These are phyloP conservation scores for Chromoteleia sp. DNA, from an alignment of 2,888 invertebrate species.

Conservation along the genomic window DNA sequence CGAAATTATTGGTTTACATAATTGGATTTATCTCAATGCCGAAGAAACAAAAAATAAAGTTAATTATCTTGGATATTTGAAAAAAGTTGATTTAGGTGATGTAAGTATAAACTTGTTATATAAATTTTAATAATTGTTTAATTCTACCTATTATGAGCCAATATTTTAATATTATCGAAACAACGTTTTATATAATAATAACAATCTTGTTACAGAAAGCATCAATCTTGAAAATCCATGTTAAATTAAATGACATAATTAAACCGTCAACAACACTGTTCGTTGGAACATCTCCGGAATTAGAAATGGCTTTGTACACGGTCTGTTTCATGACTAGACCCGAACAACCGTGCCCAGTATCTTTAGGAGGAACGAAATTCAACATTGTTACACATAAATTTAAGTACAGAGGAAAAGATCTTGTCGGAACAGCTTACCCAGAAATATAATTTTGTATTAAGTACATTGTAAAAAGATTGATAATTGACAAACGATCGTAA, in stretches of 20 bases:
- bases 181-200: too few relatives aligned
- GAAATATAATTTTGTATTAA: slow-evolving; percentile 89
- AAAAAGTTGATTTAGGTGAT: slow-evolving; percentile 89
- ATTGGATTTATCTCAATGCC: slow-evolving; percentile 94
- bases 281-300: slow-evolving; percentile 94
- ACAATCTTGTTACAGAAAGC: slow-evolving; percentile 88
- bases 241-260: slow-evolving; percentile 89
- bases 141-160: too few relatives aligned
- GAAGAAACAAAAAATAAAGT: slow-evolving; percentile 90
- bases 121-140: too few relatives aligned
- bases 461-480: too few relatives aligned
- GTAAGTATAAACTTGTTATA: slow-evolving; percentile 85
- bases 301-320: slow-evolving; percentile 95
- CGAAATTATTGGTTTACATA: slow-evolving; percentile 93
- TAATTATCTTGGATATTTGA: slow-evolving; percentile 93
- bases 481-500: slow-evolving; percentile 2
- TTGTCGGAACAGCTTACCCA: slow-evolving; percentile 93
- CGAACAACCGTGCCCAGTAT: slow-evolving; percentile 90
- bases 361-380: slow-evolving; percentile 89
- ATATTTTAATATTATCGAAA: neutral
- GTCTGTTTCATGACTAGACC: slow-evolving; percentile 93
- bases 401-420: slow-evolving; percentile 90
- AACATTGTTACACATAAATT: slow-evolving; percentile 91
- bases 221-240: slow-evolving; percentile 89
- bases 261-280: slow-evolving; percentile 93